phyloP scores from a whole-genome alignment of 2,888 invertebrate species.

The Drosophila conformis region DNA sequence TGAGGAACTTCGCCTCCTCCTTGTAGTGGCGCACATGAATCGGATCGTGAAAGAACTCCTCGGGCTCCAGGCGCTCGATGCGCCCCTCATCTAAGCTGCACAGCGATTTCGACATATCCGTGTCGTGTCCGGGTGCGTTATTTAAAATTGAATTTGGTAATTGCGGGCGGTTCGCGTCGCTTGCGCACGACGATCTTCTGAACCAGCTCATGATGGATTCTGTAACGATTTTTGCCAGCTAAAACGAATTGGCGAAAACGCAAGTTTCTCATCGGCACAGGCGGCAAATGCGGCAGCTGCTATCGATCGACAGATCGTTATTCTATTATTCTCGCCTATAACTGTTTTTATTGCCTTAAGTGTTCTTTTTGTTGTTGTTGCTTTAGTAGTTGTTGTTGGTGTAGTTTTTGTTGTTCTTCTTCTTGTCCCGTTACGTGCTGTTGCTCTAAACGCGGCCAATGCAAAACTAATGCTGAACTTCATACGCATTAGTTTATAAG shows the following conservation, averaged over 20 bases:
- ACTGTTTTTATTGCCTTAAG: not conserved
- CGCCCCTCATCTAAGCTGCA: constrained; percentile 59
- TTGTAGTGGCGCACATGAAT: constrained; percentile 82
- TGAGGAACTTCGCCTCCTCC: constrained; percentile 81
- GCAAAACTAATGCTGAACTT: constrained; percentile 80
- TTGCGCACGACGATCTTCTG: constrained; percentile 88
- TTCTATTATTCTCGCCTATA: not conserved
- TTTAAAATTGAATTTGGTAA: not conserved
- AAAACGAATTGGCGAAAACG: constrained; percentile 87
- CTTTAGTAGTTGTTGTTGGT: constrained; percentile 4
- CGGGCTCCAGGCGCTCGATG: constrained; percentile 82
- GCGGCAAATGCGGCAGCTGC: constrained; percentile 19
- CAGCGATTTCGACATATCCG: constrained; percentile 62
- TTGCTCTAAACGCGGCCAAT: constrained; percentile 77
- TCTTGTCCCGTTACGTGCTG: constrained; percentile 31
- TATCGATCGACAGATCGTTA: constrained; percentile 23
- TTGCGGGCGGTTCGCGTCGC: constrained; percentile 85
- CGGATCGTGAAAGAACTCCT: constrained; percentile 84
- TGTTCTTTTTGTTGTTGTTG: not conserved
- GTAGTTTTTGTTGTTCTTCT: not conserved
- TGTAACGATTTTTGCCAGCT: constrained; percentile 88
- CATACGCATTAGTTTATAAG: constrained; percentile 80
- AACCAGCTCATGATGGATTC: constrained; percentile 88
- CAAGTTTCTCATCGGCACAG: constrained; percentile 87
- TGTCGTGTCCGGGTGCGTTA: not conserved